A percentile compares a stretch with the other conserved stretches of the same genome.
phyloP scores from a whole-genome alignment of 2,113 vertebrate species.

The Coptodon rendalli region DNA sequence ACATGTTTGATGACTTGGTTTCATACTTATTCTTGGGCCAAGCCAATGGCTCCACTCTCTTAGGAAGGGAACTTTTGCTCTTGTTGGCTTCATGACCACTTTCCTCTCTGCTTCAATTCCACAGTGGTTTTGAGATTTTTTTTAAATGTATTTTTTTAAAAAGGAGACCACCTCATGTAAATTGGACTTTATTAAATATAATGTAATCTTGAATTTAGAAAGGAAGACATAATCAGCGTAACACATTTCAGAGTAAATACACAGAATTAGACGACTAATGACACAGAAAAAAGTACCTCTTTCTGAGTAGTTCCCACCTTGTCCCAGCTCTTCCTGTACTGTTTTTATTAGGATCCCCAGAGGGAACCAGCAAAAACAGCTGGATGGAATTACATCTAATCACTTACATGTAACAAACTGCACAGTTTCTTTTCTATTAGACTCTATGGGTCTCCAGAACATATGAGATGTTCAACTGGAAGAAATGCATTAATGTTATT shows the following conservation, averaged over 20 bases:
- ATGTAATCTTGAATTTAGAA: background rate
- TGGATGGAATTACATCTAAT: constrained; percentile 88
- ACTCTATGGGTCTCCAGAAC: constrained; percentile 74
- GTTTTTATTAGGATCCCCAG: constrained; percentile 49
- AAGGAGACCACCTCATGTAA: background rate
- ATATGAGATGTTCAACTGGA: constrained; percentile 82
- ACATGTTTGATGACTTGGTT: constrained; percentile 5
- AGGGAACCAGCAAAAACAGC: constrained; percentile 73
- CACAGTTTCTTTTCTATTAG: constrained; percentile 79
- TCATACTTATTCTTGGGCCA: constrained; percentile 19
- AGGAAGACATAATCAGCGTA: background rate
- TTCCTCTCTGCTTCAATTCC: constrained; percentile 12
- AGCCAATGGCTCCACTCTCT: constrained; percentile 26
- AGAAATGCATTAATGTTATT: constrained; percentile 77
- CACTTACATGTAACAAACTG: constrained; percentile 86
- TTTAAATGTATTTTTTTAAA: background rate
- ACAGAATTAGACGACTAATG: constrained; percentile 5
- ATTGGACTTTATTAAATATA: background rate
- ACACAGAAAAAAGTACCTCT: background rate
- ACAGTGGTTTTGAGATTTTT: constrained; percentile 9
- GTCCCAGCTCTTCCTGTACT: background rate
- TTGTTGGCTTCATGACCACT: constrained; percentile 5
- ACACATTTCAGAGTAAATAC: background rate
- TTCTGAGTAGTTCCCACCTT: background rate
- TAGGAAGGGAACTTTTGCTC: background rate